phyloP scores from a whole-genome alignment of 1,140 invertebrate species.

The Tribolium castaneum region DNA sequence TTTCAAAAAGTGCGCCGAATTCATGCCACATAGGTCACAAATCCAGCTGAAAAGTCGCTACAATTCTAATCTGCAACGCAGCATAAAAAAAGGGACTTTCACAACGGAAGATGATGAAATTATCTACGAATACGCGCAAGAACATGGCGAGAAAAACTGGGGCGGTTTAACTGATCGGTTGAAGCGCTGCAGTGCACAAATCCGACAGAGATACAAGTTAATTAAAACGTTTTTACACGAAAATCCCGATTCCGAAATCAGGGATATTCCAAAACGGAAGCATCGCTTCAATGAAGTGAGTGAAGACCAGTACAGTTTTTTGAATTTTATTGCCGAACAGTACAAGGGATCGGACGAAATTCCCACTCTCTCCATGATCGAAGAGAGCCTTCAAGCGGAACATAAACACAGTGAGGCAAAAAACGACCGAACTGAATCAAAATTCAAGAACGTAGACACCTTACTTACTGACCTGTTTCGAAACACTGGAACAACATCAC shows the following conservation, averaged over 20 bases:
- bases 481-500: slow-evolving; percentile 30
- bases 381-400: slow-evolving; percentile 37
- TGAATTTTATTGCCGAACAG: slow-evolving; percentile 49
- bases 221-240: slow-evolving; percentile 59
- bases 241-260: slow-evolving; percentile 58
- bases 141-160: slow-evolving; percentile 60
- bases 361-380: slow-evolving; percentile 49
- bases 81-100: slow-evolving; percentile 63
- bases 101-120: slow-evolving; percentile 63
- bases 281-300: slow-evolving; percentile 9
- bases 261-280: slow-evolving; percentile 58
- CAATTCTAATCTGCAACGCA: slow-evolving; percentile 61
- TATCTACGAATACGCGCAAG: slow-evolving; percentile 63
- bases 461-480: slow-evolving; percentile 47
- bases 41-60: slow-evolving; percentile 69
- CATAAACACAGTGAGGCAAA: neutral
- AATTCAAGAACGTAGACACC: slow-evolving; percentile 40
- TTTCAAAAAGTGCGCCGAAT: slow-evolving; percentile 67
- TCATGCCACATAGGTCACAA: slow-evolving; percentile 67
- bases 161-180: slow-evolving; percentile 48
- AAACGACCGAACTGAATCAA: neutral
- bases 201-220: slow-evolving; percentile 60
- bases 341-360: slow-evolving; percentile 43
- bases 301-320: slow-evolving; percentile 23
- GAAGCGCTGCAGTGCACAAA: slow-evolving; percentile 55